Evolutionary conservation across 2,888 invertebrate species (phyloP), one percentile per base, ranked within the genome.

Genomic region (Drosophila greeni): DNA sequence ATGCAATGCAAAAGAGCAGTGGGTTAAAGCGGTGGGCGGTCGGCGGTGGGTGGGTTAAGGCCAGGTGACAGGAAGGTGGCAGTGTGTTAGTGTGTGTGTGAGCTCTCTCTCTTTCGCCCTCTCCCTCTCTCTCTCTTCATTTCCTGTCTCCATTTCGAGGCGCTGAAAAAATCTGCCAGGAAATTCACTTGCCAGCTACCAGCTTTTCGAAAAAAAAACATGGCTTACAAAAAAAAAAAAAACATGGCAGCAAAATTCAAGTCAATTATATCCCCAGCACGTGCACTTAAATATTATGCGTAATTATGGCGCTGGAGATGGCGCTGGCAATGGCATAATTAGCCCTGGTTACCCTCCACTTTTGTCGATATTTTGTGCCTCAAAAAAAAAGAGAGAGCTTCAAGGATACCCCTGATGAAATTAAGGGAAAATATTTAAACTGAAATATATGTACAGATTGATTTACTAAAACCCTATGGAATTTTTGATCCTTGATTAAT

Each of bases 251-350:
- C 14, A 8, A 61, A 49, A 53, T 24, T 65, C 43, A 66, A 47
- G 45, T 42, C 45, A 66, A 56, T 65, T 56, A 65, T 43, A 26
- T 47, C 34, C 67, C 18, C 40, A 47, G 61, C 42, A 45, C 52
- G 58, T 56, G 52, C 57, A 49, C 70, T 65, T 65, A 47, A 47
- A 55, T 73, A 76, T 77, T 77, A 71, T 66, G 74, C 84, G 74
- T 78, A 78, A 78, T 83, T 75, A 82, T 58, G 48, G 57, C 62
- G 61, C 61, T 45, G 62, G 61, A 61, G 59, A 82, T 76, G 84
- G 73, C 78, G 67, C 61, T 45, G 62, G 61, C 64, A 61, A 82
- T 76, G 84, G 73, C 78, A 83, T 82, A 78, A 78, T 78, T 83
- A 78, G 78, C 58, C 76, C 34, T 47, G 31, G 31, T 37, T 39